Conservation (phyloP, 2,797 vertebrate genomes). For the Spinibarbus caldwelli region DNA sequence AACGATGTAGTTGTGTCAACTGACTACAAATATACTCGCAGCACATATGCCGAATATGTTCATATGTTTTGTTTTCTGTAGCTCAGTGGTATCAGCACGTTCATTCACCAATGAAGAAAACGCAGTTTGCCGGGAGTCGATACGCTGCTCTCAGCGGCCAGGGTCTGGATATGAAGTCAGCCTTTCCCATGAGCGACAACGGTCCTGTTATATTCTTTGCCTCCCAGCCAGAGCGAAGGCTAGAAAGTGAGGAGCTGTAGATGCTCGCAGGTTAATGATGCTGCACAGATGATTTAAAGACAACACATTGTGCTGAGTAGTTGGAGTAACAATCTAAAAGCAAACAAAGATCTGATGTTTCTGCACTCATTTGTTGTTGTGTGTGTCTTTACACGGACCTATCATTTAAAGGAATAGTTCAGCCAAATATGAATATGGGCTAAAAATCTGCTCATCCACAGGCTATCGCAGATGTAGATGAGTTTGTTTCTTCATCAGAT, state of each 20-base stretch:
- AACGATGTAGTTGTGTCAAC: not conserved
- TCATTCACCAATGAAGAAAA: conserved; percentile 82
- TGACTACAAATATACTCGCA: too few species aligned
- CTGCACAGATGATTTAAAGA: not conserved
- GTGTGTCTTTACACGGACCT: not conserved
- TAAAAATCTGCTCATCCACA: not conserved
- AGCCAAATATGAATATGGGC: not conserved
- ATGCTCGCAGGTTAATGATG: not conserved
- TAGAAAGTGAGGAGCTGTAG: conserved; percentile 96
- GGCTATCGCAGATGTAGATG: not conserved
- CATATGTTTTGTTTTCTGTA: conserved; percentile 67
- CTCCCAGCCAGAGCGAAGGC: conserved; percentile 72
- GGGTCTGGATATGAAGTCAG: conserved; percentile 87
- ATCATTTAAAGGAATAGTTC: not conserved
- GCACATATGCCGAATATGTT: too few species aligned
- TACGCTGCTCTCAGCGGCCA: conserved; percentile 86
- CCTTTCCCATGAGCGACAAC: conserved; percentile 81
- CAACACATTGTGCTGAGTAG: too few species aligned
- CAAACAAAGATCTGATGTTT: not conserved
- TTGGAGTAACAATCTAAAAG: too few species aligned
- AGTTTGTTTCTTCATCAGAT: not conserved
- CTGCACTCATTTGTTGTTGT: not conserved
- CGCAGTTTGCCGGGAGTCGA: conserved; percentile 78
- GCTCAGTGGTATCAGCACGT: conserved; percentile 96
- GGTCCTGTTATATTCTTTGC: conserved; percentile 79